These are phyloP conservation scores for Paramormyrops hopkinsi DNA, from an alignment of 2,797 vertebrate genomes.

Conservation along the genomic window DNA sequence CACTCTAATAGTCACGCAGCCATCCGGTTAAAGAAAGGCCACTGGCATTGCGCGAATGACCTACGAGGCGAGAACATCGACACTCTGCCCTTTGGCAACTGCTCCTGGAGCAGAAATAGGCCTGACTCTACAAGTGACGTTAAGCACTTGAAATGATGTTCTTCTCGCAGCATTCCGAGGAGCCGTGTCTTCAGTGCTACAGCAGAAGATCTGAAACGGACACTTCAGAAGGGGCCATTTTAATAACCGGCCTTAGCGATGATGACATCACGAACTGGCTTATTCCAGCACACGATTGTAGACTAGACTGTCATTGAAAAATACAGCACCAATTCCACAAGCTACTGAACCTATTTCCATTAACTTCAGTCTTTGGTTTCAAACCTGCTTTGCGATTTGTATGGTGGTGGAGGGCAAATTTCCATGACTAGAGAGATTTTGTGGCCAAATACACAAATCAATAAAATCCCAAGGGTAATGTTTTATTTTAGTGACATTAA, in stretches of 20 bases:
- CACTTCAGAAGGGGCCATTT: not conserved
- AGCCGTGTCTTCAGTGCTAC: not conserved
- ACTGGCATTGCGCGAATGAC: not conserved
- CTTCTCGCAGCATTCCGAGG: not conserved
- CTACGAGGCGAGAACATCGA: not conserved
- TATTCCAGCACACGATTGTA: not conserved
- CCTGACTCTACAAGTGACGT: not conserved
- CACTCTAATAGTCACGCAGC: not conserved
- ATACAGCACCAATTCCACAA: not conserved
- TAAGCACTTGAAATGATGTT: not conserved
- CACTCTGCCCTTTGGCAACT: not conserved
- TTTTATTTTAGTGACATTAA: not conserved
- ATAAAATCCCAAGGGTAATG: not conserved
- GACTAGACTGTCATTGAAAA: not conserved
- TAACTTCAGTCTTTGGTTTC: not conserved
- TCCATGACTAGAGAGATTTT: not conserved
- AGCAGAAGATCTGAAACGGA: not conserved
- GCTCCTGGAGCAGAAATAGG: not conserved
- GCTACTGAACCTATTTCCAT: not conserved
- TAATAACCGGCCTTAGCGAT: not conserved
- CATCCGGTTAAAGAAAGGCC: not conserved
- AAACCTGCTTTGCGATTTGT: not conserved
- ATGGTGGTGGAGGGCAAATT: not conserved
- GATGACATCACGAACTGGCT: not conserved
- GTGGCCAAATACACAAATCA: constrained; percentile 8